Evolutionary conservation across 2,888 invertebrate genomes (phyloP), one percentile per base, ranked within the genome.

Genomic region (Colletes collaris): DNA sequence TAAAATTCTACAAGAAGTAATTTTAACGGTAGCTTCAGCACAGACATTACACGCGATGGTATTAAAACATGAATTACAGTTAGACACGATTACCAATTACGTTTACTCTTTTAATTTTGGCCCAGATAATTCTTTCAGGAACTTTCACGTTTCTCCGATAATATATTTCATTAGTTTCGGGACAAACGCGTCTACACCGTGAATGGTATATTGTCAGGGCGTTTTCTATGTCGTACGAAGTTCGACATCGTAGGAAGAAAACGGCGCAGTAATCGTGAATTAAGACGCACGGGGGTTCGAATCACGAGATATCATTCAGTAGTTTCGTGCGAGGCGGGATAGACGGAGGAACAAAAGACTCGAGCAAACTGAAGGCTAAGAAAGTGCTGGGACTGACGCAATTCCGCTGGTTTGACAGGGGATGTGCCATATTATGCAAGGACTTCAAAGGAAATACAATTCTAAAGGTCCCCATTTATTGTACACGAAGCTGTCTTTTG

Each of bases 371-470:
- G 77, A 77, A 85, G 83, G 76, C 79, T 75, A 78, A 83, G 82
- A 81, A 85, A 84, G 88, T 85, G 76, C 78, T 85, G 83, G 72
- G 81, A 74, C 84, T 86, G 86, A 83, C 84, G 81, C 85, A 83
- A 86, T 86, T 83, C 85, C 67, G 69, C 69, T 64, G 81, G 83
- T 86, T 87, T 82, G 83, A 79, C 83, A 79, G 77, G 83, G 83
- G 86, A 78, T 83, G 84, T 79, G 71, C 82, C 86, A 85, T 83
- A 84, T 84, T 82, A 81, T 76, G 77, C 79, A 59, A 65, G 35
- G 85, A 87, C 84, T 83, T 80, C 83, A 78, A 86, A 82, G 81
- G 85, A 82, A 87, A 84, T 85, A 83, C 79, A 83, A 87, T 88
- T 88, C 82, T 82, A 85, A 88, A 85, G 85, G 85, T 83, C 74